Evolutionary conservation across 2,113 vertebrate genomes (phyloP).

Genomic region (Piaya cayana): DNA sequence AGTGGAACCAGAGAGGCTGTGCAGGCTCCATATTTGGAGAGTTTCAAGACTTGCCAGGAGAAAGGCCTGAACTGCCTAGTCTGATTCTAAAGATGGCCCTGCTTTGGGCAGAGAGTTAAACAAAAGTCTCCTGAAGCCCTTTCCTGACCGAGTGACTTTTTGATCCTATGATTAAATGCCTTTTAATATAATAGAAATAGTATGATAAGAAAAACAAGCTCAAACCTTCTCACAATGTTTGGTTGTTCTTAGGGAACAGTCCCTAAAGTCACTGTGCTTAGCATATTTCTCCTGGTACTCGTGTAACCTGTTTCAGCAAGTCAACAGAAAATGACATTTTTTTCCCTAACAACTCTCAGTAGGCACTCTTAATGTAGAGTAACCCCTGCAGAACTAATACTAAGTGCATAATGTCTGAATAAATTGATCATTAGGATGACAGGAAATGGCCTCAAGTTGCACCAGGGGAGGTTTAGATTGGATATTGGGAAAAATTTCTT

Average conservation of each 20-base stretch:
- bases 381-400: neutral
- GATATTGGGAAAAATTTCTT: no score
- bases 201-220: neutral
- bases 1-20: neutral
- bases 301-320: neutral
- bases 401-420: neutral
- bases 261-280: neutral
- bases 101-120: neutral
- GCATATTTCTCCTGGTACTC: neutral
- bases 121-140: neutral
- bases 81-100: neutral
- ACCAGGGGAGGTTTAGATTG: no score
- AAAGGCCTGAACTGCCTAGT: neutral
- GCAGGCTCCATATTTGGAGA: neutral
- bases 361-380: neutral
- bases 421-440: neutral
- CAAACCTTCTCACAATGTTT: neutral
- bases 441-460: no score
- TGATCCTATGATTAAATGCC: neutral
- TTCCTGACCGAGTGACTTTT: neutral
- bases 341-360: neutral
- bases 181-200: neutral
- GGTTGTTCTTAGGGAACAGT: neutral
- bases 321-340: neutral
- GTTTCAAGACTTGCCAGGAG: neutral